Evolutionary conservation across 2,113 vertebrate genomes (phyloP).

Genomic region (Toxotes jaculatrix): DNA sequence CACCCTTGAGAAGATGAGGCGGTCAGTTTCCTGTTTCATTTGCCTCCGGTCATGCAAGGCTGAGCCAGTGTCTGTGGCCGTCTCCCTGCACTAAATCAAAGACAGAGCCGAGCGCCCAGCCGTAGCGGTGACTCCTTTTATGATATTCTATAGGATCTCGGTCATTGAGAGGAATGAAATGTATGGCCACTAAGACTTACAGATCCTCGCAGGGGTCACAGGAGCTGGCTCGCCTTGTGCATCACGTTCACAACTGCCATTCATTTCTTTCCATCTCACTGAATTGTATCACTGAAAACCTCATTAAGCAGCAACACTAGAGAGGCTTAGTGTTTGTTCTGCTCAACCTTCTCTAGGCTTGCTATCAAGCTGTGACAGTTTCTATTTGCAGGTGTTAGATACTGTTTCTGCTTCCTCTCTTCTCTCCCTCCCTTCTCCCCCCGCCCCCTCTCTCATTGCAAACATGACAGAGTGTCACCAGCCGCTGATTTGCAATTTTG

Average conservation of each 20-base stretch:
- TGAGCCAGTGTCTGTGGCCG: slow-evolving; percentile 48
- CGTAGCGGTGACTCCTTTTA: slow-evolving; percentile 77
- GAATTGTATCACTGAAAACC: slow-evolving; percentile 63
- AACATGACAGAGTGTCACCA: slow-evolving; percentile 73
- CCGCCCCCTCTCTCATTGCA: slow-evolving; percentile 26
- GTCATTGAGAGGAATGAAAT: slow-evolving; percentile 39
- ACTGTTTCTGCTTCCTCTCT: slow-evolving; percentile 46
- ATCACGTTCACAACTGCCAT: slow-evolving; percentile 33
- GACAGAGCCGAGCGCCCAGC: slow-evolving; percentile 51
- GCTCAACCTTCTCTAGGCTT: slow-evolving; percentile 65
- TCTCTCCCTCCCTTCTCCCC: background rate
- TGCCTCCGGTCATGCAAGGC: slow-evolving; percentile 66
- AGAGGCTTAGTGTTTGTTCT: slow-evolving; percentile 71
- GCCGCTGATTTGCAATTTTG: slow-evolving; percentile 72
- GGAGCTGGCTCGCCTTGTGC: background rate
- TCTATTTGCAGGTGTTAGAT: slow-evolving; percentile 78
- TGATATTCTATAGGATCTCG: slow-evolving; percentile 59
- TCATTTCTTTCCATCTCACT: slow-evolving; percentile 44
- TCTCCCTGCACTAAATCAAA: slow-evolving; percentile 72
- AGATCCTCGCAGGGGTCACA: slow-evolving; percentile 40
- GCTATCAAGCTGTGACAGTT: slow-evolving; percentile 78
- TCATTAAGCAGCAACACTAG: slow-evolving; percentile 71
- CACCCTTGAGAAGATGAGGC: slow-evolving; percentile 65
- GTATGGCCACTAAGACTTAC: slow-evolving; percentile 39
- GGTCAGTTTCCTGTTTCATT: slow-evolving; percentile 74